phyloP scores from a whole-genome alignment of 2,888 invertebrate species.

The Netelia virgata region DNA sequence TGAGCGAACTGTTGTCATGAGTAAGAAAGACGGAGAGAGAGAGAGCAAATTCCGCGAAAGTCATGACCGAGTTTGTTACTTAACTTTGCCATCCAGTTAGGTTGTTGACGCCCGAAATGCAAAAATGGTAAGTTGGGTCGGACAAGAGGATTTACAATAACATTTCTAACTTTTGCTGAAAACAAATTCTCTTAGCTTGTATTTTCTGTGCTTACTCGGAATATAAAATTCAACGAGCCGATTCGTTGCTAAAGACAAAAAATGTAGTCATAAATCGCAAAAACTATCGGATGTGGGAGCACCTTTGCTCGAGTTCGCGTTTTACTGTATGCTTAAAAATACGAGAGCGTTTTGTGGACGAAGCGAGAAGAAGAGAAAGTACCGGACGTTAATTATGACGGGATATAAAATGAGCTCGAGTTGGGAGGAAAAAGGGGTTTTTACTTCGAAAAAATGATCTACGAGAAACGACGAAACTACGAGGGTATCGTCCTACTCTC shows the following conservation, averaged over 20 bases:
- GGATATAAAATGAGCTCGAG: neutral
- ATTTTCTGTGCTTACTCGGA: neutral
- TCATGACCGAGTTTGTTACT: conserved; percentile 10
- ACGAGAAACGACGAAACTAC: neutral
- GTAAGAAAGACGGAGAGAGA: neutral
- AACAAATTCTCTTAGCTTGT: neutral
- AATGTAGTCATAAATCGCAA: neutral
- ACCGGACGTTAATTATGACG: neutral
- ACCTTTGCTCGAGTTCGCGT: too few relatives aligned
- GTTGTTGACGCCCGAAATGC: neutral
- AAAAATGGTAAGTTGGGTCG: conserved; percentile 17
- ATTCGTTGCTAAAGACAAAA: neutral
- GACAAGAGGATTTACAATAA: neutral
- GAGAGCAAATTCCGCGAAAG: conserved; percentile 6
- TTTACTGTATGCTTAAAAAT: neutral
- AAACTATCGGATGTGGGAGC: neutral
- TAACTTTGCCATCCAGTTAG: neutral
- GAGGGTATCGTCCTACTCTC: neutral
- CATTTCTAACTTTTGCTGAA: neutral
- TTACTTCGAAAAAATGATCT: neutral
- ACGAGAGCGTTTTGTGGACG: neutral
- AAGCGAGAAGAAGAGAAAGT: neutral
- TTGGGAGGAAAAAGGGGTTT: neutral
- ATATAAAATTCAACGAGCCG: neutral
- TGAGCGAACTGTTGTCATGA: conserved; percentile 9